These are phyloP conservation scores for Aelia acuminata DNA, from an alignment of 2,888 invertebrate species.

Conservation along the genomic window DNA sequence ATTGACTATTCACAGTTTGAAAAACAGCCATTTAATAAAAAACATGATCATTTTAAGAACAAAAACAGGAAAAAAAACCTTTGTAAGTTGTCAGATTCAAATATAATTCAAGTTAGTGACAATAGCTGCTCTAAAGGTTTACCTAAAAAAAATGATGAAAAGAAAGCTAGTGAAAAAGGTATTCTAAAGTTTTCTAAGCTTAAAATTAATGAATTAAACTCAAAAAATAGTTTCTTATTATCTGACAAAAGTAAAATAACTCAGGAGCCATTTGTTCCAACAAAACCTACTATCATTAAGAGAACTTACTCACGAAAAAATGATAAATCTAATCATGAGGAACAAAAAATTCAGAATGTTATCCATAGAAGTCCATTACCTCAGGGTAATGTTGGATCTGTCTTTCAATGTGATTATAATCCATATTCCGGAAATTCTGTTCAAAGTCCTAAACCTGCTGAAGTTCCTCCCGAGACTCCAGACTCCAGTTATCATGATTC, in stretches of 20 bases:
- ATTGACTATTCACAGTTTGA: constrained; percentile 80
- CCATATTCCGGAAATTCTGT: constrained; percentile 70
- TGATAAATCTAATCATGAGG: constrained; percentile 66
- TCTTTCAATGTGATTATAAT: constrained; percentile 70
- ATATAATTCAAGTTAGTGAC: background rate
- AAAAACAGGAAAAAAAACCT: constrained; percentile 44
- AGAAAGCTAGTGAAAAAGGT: constrained; percentile 2
- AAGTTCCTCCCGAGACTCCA: constrained; percentile 66
- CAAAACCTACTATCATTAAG: background rate
- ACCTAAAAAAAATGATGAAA: background rate
- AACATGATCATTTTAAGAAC: constrained; percentile 73
- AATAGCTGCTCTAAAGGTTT: background rate
- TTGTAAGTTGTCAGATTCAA: background rate
- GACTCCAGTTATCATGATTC: constrained; percentile 67
- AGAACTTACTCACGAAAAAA: constrained; percentile 51
- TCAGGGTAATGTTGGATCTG: constrained; percentile 46
- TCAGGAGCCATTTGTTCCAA: background rate
- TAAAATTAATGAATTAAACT: constrained; percentile 31
- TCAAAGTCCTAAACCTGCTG: constrained; percentile 68
- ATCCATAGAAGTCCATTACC: constrained; percentile 20
- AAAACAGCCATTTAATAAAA: constrained; percentile 74
- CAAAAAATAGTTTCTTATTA: background rate
- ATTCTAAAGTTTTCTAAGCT: constrained; percentile 39
- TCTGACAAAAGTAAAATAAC: constrained; percentile 14
- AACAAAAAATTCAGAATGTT: constrained; percentile 68